phyloP scores from a whole-genome alignment of 2,113 vertebrate species.

The Callipepla californica region DNA sequence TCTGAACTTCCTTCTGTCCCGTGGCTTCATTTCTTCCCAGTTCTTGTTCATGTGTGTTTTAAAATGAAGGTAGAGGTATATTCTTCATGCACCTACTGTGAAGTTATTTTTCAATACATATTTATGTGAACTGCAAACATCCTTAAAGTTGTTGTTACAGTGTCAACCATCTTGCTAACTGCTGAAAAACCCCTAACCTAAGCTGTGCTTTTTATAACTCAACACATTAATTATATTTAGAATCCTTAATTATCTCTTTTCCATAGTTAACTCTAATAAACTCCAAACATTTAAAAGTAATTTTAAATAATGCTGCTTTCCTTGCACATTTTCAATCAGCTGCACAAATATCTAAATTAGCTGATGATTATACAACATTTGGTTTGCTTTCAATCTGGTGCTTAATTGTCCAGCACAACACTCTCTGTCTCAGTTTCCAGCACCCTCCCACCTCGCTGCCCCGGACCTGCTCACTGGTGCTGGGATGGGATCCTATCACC shows the following conservation, averaged over 20 bases:
- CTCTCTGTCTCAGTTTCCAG: not conserved
- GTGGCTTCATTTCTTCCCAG: not conserved
- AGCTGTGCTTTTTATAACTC: constrained; percentile 66
- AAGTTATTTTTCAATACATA: constrained; percentile 52
- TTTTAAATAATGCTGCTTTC: constrained; percentile 61
- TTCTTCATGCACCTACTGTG: not conserved
- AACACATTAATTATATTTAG: constrained; percentile 66
- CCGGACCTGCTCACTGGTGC: rapidly evolving
- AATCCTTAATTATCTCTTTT: constrained; percentile 67
- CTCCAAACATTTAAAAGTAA: constrained; percentile 67
- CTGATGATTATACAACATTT: constrained; percentile 21
- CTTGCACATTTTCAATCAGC: constrained; percentile 68
- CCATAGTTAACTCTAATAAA: constrained; percentile 51
- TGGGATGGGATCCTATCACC: not conserved
- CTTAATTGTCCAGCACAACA: constrained; percentile 3
- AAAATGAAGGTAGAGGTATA: not conserved
- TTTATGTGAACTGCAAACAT: constrained; percentile 52
- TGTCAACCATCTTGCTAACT: constrained; percentile 35
- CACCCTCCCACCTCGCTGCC: not conserved
- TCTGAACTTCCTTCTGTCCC: not conserved
- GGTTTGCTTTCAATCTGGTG: constrained; percentile 4
- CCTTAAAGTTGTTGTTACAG: constrained; percentile 53
- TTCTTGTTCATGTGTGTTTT: not conserved
- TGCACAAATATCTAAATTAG: constrained; percentile 68
- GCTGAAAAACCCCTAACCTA: constrained; percentile 62